These are phyloP conservation scores for Macquaria ambigua DNA, from an alignment of 2,113 vertebrate genomes.

Conservation along the genomic window DNA sequence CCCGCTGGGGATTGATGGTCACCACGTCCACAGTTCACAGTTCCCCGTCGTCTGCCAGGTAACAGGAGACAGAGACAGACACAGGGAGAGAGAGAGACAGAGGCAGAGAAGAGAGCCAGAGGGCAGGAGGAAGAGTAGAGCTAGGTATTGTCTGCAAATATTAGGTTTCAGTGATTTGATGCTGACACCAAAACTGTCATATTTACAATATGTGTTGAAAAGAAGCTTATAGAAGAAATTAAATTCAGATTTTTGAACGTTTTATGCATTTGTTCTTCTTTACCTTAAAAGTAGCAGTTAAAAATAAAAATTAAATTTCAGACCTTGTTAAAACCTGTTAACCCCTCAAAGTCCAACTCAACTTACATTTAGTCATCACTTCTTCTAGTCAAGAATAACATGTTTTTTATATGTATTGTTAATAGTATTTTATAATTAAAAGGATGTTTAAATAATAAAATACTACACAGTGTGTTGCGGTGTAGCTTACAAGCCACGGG, in stretches of 20 bases:
- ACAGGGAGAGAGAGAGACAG: neutral
- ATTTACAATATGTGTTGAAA: neutral
- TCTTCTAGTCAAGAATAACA: neutral
- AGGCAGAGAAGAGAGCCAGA: conserved; percentile 13
- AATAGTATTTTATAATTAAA: neutral
- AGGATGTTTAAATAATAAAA: too few relatives aligned
- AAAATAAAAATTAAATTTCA: neutral
- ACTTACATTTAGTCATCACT: neutral
- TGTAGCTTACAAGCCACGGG: neutral
- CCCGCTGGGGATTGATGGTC: conserved; percentile 92
- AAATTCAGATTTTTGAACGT: neutral
- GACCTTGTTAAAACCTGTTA: neutral
- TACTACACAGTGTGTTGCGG: neutral
- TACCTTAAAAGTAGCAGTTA: neutral
- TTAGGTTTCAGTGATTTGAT: neutral
- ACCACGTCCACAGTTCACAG: conserved; percentile 88
- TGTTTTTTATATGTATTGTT: neutral
- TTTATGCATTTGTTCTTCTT: neutral
- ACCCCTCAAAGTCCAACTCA: neutral
- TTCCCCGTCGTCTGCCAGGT: conserved; percentile 98
- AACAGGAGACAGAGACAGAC: conserved; percentile 7
- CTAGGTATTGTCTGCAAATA: conserved; percentile 16
- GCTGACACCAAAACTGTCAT: neutral
- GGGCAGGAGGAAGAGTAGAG: neutral
- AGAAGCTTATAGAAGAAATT: neutral